Evolutionary conservation across 2,888 invertebrate genomes (phyloP).

Genomic region (Omphaloscelis lunosa): DNA sequence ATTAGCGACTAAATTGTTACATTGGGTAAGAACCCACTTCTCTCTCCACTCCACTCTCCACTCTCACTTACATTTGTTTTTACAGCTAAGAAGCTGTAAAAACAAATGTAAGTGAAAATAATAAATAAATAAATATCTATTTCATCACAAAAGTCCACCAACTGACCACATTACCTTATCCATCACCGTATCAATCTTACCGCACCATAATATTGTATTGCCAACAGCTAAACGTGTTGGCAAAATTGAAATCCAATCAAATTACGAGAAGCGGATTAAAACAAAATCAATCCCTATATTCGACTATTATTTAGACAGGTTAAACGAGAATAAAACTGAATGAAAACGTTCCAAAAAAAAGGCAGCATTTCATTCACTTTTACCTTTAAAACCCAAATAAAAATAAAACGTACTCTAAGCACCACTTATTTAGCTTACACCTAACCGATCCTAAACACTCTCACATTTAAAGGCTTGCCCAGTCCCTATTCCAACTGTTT

Average conservation of each 20-base stretch:
- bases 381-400: not conserved
- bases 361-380: not conserved
- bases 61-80: too few relatives aligned
- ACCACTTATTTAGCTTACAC: slow-evolving; percentile 8
- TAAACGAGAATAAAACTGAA: not conserved
- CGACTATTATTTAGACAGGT: not conserved
- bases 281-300: not conserved
- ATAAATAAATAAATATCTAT: too few relatives aligned
- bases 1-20: too few relatives aligned
- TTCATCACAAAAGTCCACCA: not conserved
- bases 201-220: not conserved
- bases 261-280: not conserved
- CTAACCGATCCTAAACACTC: slow-evolving; percentile 1
- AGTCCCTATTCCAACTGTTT: slow-evolving; percentile 25
- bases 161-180: not conserved
- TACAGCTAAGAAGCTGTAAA: too few relatives aligned
- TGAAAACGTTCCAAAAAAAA: not conserved
- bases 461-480: not conserved
- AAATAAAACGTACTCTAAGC: not conserved
- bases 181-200: not conserved
- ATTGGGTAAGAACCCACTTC: too few relatives aligned
- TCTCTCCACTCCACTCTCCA: too few relatives aligned
- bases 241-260: not conserved
- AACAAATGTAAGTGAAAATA: too few relatives aligned
- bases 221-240: not conserved